Evolutionary conservation across 2,797 vertebrate species (phyloP).

Genomic region (Remorina albescens): DNA sequence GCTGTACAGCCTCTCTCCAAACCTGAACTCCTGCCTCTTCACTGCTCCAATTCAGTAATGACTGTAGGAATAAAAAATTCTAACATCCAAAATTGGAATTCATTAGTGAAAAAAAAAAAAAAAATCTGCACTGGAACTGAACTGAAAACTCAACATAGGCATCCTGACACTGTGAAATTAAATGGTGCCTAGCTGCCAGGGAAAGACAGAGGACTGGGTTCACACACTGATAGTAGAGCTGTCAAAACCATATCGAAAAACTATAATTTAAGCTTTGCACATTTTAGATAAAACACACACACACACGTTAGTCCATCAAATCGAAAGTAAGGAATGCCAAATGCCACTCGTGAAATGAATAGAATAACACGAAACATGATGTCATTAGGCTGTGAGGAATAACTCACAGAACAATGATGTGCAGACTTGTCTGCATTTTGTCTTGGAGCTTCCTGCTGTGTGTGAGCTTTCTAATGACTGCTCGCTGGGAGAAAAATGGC

Average conservation of each 20-base stretch:
- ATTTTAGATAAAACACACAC: constrained; percentile 25
- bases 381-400: constrained; percentile 45
- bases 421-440: constrained; percentile 63
- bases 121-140: constrained; percentile 33
- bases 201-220: constrained; percentile 32
- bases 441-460: constrained; percentile 62
- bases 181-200: constrained; percentile 25
- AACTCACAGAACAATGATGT: constrained; percentile 45
- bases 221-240: constrained; percentile 22
- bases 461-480: constrained; percentile 61
- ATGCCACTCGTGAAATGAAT: constrained; percentile 11
- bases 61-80: background rate
- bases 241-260: constrained; percentile 21
- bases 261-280: constrained; percentile 38
- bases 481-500: constrained; percentile 58
- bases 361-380: constrained; percentile 36
- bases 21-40: constrained; percentile 53
- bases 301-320: background rate
- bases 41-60: constrained; percentile 47
- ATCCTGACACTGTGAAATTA: constrained; percentile 45
- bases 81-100: constrained; percentile 51
- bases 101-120: constrained; percentile 44
- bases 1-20: constrained; percentile 43
- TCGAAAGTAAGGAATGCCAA: background rate
- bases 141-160: constrained; percentile 50